These are phyloP conservation scores for Phymanthus crucifer DNA, from an alignment of 92 coral and sea anemone species.

Conservation along the genomic window DNA sequence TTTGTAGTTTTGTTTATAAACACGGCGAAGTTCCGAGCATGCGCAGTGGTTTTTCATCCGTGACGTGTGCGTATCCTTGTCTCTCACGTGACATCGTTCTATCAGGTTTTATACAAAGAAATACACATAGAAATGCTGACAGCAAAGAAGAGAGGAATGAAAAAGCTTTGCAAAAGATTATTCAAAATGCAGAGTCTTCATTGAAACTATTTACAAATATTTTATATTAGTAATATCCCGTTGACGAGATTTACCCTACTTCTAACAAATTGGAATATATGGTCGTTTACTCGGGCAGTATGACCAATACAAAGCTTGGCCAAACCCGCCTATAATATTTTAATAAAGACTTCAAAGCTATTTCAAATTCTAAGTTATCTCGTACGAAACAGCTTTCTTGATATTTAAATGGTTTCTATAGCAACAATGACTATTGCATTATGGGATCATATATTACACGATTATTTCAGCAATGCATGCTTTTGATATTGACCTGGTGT, in stretches of 20 bases:
- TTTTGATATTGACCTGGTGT: not conserved
- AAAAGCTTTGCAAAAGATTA: constrained; percentile 4
- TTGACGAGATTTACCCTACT: not conserved
- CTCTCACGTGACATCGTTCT: not conserved
- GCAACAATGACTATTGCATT: not conserved
- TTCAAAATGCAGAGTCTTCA: not conserved
- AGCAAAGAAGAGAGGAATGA: not conserved
- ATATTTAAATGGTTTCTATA: not conserved
- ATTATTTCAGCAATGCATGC: not conserved
- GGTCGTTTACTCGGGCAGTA: too few species aligned
- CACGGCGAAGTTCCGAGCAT: too few species aligned
- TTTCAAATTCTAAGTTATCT: not conserved
- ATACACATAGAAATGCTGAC: not conserved
- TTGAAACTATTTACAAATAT: not conserved
- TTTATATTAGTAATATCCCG: not conserved
- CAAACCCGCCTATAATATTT: not conserved
- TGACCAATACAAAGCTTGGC: not conserved
- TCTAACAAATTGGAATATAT: not conserved
- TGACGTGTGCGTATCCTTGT: not conserved
- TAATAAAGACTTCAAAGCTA: not conserved
- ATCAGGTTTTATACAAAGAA: not conserved
- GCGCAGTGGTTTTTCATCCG: too few species aligned
- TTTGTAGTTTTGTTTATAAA: too few species aligned
- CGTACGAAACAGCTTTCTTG: not conserved
- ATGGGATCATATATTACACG: not conserved